Evolutionary conservation across 2,113 vertebrate species (phyloP), one percentile per base, ranked within the genome.

Genomic region (Panurus biarmicus): DNA sequence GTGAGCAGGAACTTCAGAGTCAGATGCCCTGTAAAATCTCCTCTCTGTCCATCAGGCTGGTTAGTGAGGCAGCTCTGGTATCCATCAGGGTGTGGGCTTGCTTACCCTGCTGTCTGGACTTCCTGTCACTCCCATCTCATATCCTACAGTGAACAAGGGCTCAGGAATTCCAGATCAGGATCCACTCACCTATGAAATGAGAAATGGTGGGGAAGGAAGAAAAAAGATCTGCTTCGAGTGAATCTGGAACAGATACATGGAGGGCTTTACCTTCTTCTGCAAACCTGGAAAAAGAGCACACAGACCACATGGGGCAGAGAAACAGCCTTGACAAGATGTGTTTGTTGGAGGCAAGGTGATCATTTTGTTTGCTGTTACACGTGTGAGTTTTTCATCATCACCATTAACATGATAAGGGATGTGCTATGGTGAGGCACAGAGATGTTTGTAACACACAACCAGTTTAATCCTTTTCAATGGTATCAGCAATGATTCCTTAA

Each of bases 181-280:
- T 29, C 61, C 50, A 92, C 98, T 98, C 96, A 99, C 99, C 98
- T 31, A 99, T 98, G 87, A 99, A 99, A 83, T 93, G 94, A 87
- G 97, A 98, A 50, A 98, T 93, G 31, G 65, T 93, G 58, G 97
- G 60, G 42, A 99, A 98, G 51, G 70, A 96, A 38, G 97, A 91
- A 13, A 85, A 95, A 21, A 99, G 94, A 79, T 97, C 92, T 57
- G 97, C 96, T 45, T 64, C 74, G 0, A 73, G 64, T 1, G 97
- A 96, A 88, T 99, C 98, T 35, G 97, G 95, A 48, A 98, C 94
- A 62, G 96, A 33, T 88, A 99, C 25, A 40, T 98, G 97, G 89
- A 98, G 93, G 31, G 93, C 93, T 16, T 66, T 65, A 53, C 88
- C 26, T 1, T 22, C 84, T 9, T 90, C 96, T 77, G 62, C 26